phyloP scores from a whole-genome alignment of 2,113 vertebrate genomes.

The Physeter macrocephalus region DNA sequence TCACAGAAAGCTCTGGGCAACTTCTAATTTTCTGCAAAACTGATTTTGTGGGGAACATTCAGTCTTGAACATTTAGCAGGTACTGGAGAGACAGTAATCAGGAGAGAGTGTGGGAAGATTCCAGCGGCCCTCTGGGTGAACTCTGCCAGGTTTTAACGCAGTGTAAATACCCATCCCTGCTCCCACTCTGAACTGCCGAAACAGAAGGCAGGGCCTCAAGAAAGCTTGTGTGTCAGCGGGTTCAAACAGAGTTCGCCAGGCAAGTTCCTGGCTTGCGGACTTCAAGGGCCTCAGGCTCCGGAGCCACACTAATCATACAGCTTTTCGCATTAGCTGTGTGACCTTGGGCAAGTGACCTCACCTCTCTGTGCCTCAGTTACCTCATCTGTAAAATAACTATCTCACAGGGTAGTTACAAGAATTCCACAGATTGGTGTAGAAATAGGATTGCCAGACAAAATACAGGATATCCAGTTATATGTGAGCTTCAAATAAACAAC shows the following conservation, averaged over 20 bases:
- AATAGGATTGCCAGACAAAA: constrained; percentile 3
- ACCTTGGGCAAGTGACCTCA: neutral
- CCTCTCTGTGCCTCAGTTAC: neutral
- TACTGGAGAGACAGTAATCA: neutral
- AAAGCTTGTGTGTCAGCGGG: accelerated
- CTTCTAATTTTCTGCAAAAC: neutral
- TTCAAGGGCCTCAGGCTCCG: neutral
- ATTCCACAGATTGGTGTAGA: neutral
- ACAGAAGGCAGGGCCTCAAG: neutral
- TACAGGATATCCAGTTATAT: neutral
- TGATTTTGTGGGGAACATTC: neutral
- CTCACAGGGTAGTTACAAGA: neutral
- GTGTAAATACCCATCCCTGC: neutral
- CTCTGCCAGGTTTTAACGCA: neutral
- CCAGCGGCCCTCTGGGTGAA: neutral
- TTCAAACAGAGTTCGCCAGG: neutral
- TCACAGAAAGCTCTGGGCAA: neutral
- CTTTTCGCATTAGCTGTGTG: neutral
- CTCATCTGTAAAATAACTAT: neutral
- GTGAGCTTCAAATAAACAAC: neutral
- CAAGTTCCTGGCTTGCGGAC: neutral
- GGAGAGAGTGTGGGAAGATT: neutral
- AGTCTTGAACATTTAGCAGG: neutral
- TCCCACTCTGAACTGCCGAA: neutral
- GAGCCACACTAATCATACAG: neutral